phyloP scores from a whole-genome alignment of 2,797 vertebrate genomes.

The Chelidonichthys spinosus region DNA sequence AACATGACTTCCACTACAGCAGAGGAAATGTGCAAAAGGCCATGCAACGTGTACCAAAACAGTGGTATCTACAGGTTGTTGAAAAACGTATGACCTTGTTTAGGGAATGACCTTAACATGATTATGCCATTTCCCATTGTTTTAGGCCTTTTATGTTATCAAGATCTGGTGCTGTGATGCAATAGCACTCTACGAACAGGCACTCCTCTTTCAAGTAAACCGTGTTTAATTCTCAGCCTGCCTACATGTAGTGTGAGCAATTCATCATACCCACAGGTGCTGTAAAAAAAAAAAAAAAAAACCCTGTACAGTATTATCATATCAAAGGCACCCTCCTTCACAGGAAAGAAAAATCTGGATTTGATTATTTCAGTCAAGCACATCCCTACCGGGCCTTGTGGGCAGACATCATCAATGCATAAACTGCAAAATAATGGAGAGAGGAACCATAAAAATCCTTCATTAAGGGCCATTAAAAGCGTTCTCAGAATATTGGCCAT shows the following conservation, averaged over 20 bases:
- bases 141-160: neutral
- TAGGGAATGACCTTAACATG: constrained; percentile 12
- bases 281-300: constrained; percentile 33
- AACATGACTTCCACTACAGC: constrained; percentile 53
- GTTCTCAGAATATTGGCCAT: constrained; percentile 66
- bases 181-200: constrained; percentile 17
- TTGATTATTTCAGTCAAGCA: constrained; percentile 70
- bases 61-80: constrained; percentile 9
- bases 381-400: constrained; percentile 55
- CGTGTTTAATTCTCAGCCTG: constrained; percentile 48
- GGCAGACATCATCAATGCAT: constrained; percentile 74
- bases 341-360: constrained; percentile 64
- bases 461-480: constrained; percentile 76
- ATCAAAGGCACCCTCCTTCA: constrained; percentile 72
- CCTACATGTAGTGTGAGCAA: constrained; percentile 51
- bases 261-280: constrained; percentile 64
- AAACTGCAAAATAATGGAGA: constrained; percentile 76
- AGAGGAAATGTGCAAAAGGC: constrained; percentile 17
- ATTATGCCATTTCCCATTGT: constrained; percentile 16
- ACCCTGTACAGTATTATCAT: constrained; percentile 69
- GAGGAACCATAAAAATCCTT: constrained; percentile 72
- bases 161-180: neutral
- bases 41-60: neutral
- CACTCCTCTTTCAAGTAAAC: constrained; percentile 35
- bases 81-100: constrained; percentile 36